phyloP scores from a whole-genome alignment of 2,888 invertebrate genomes.

The Cordilura impudica region DNA sequence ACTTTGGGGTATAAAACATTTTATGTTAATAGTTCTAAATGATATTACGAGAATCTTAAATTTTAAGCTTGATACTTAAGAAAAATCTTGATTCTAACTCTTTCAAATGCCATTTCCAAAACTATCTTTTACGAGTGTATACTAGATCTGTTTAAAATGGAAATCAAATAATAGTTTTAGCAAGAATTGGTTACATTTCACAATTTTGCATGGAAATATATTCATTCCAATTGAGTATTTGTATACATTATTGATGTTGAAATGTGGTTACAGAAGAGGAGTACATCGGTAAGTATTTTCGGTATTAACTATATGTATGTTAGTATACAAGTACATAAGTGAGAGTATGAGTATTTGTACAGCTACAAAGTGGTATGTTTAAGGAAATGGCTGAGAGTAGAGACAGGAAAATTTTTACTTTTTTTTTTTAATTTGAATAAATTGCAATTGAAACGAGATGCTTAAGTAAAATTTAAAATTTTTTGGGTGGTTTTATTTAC shows the following conservation, averaged over 20 bases:
- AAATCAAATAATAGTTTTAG: conserved; percentile 61
- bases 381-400: conserved; percentile 3
- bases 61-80: too few species aligned
- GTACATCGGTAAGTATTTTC: not conserved
- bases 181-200: conserved; percentile 61
- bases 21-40: too few species aligned
- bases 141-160: conserved; percentile 26
- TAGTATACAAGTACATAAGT: not conserved
- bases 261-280: conserved; percentile 46
- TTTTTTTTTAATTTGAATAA: conserved; percentile 41
- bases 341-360: not conserved
- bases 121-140: conserved; percentile 9
- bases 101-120: too few species aligned
- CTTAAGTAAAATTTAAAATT: conserved; percentile 42
- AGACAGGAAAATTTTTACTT: conserved; percentile 15
- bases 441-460: conserved; percentile 47
- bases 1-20: too few species aligned
- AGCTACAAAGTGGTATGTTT: conserved; percentile 41
- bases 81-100: too few species aligned
- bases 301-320: conserved; percentile 34
- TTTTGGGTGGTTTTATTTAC: conserved; percentile 34
- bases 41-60: too few species aligned
- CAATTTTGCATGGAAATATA: conserved; percentile 61
- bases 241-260: conserved; percentile 61
- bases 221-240: conserved; percentile 62